Evolutionary conservation across 2,113 vertebrate genomes (phyloP).

Genomic region (Cynoglossus semilaevis): DNA sequence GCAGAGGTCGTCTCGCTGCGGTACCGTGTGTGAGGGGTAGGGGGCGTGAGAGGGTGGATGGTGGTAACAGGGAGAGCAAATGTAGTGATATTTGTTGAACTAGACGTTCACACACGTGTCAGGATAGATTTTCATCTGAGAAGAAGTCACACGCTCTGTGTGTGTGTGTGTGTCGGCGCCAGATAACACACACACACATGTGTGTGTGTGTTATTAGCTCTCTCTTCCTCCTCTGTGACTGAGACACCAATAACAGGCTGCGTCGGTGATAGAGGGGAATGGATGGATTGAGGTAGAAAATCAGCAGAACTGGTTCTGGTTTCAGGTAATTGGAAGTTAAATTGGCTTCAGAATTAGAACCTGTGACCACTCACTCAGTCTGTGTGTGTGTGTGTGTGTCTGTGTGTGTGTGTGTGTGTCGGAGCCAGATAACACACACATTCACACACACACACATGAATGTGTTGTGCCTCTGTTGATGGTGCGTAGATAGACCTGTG

Average conservation of each 20-base stretch:
- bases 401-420: conserved; percentile 12
- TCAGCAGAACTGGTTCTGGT: conserved; percentile 60
- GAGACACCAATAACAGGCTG: conserved; percentile 36
- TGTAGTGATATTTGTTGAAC: conserved; percentile 13
- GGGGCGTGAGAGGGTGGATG: neutral
- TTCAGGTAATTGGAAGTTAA: conserved; percentile 67
- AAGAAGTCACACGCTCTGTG: conserved; percentile 20
- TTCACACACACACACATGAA: too few species aligned
- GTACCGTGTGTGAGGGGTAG: conserved; percentile 1
- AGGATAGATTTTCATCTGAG: conserved; percentile 23
- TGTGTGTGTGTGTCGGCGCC: too few species aligned
- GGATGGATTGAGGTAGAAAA: conserved; percentile 51
- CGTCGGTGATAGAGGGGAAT: conserved; percentile 42
- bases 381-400: conserved; percentile 33
- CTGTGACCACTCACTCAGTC: conserved; percentile 35
- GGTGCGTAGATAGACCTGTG: too few species aligned
- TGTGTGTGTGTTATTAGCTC: conserved; percentile 11
- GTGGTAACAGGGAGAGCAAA: conserved; percentile 7
- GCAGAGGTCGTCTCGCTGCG: conserved; percentile 22
- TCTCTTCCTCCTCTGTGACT: conserved; percentile 15
- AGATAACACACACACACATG: too few species aligned
- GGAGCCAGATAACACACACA: too few species aligned
- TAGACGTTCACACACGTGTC: conserved; percentile 24
- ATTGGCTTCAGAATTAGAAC: conserved; percentile 62
- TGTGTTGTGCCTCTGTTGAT: too few species aligned